Base-by-base conservation (phyloP, 2,113 vertebrate genomes). In the Prionailurus viverrinus region DNA sequence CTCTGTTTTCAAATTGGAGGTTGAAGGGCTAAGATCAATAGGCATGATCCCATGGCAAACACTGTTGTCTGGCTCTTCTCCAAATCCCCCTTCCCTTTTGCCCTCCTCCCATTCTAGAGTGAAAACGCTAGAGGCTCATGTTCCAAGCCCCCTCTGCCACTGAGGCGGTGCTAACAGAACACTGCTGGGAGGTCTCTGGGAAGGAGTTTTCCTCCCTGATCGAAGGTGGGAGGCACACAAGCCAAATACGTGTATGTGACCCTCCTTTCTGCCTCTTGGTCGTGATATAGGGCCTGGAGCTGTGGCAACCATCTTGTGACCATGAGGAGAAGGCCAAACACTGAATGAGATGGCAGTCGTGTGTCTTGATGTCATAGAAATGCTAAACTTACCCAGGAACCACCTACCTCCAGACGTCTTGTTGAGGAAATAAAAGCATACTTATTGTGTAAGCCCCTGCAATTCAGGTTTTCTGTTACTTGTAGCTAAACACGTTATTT, bases 11-110 rank as follows among this genome's bases (percentile, higher is more conserved):
- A 97, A 96, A 80, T 78, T 87, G 29, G 80, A 96, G 69, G 71
- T 48, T 90, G 84, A 94, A 96, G 97, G 96, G 91, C 80, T 85
- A 73, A 92, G 96, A 96, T 96, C 96, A 76, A 85, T n/a, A 96
- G 94, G 41, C 89, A 51, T 36, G 71, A 81, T 73, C 96, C 87
- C 90, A 12, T 1, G 80, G 76, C 88, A 94, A 90, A 88, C 58
- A 45, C 66, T 25, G 21, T 65, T 88, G 10, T 65, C 80, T 94
- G 97, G 65, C 87, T 85, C 0, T 18, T 82, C 55, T 78, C 80
- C 92, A 82, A 51, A 25, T 18, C 41, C 51, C 23, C 33, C 45
- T 78, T 78, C 12, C n/a, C 7, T 63, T 48, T 76, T 36, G 31
- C 55, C 61, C 1, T 48, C 16, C 48, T 76, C 29, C 89, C 5